phyloP scores from a whole-genome alignment of 1,140 invertebrate genomes.

The Augochlora pura region DNA sequence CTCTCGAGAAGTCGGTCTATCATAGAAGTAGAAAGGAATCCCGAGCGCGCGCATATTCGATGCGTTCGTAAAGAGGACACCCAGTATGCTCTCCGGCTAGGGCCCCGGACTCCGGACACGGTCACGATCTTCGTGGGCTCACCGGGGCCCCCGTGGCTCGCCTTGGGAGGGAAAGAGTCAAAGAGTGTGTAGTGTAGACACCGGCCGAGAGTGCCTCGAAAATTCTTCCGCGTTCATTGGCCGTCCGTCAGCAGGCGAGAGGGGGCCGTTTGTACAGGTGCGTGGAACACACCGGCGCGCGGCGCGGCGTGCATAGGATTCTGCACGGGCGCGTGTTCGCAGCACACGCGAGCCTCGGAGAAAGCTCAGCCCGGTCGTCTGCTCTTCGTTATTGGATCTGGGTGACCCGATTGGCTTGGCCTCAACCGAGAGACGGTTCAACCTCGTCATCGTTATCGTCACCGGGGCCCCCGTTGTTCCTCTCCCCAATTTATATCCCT shows the following conservation, averaged over 20 bases:
- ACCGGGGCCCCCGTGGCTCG: not conserved
- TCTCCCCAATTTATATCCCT: not conserved
- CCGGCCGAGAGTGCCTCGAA: constrained; percentile 47
- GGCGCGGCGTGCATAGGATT: constrained; percentile 32
- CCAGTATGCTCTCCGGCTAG: not conserved
- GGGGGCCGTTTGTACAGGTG: not conserved
- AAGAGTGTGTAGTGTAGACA: not conserved
- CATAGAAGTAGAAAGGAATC: no score
- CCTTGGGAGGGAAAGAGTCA: constrained; percentile 19
- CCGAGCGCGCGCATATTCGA: no score
- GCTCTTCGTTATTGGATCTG: constrained; percentile 75
- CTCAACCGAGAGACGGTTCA: constrained; percentile 21
- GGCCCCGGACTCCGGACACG: not conserved
- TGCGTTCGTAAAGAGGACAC: not conserved
- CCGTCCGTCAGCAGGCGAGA: constrained; percentile 50
- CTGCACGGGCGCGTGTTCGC: constrained; percentile 9
- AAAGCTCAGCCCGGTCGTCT: constrained; percentile 68
- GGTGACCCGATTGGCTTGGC: constrained; percentile 75
- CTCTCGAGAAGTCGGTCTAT: no score
- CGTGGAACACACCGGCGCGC: constrained; percentile 1
- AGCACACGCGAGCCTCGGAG: constrained; percentile 57
- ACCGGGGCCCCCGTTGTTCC: not conserved
- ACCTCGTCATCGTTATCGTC: constrained; percentile 36
- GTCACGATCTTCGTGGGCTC: constrained; percentile 6
- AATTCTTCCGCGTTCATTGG: constrained; percentile 72